Conservation (phyloP, 1,140 invertebrate genomes). For the Orussus abietinus region DNA sequence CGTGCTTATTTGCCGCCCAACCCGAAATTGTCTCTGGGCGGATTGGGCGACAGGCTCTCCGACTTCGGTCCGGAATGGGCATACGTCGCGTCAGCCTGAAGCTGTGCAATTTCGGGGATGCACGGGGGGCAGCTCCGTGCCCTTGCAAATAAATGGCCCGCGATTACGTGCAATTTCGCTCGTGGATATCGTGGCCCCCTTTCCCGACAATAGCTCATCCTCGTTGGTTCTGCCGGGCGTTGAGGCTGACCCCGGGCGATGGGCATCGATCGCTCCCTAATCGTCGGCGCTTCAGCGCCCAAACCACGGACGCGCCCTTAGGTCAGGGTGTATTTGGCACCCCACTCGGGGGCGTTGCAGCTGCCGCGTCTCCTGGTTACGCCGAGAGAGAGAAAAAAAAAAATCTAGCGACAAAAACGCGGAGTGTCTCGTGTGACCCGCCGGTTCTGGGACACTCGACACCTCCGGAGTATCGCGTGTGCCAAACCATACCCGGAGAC, state of each 20-base stretch:
- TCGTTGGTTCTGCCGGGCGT: constrained; percentile 31
- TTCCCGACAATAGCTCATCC: constrained; percentile 30
- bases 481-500: constrained; percentile 28
- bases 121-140: constrained; percentile 34
- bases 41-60: too few relatives aligned
- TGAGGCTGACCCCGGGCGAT: constrained; percentile 36
- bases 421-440: constrained; percentile 48
- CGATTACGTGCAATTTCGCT: constrained; percentile 50
- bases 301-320: too few relatives aligned
- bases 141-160: constrained; percentile 48
- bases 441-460: constrained; percentile 41
- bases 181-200: constrained; percentile 20
- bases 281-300: constrained; percentile 48
- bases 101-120: constrained; percentile 45
- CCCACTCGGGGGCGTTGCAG: constrained; percentile 31
- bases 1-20: too few relatives aligned
- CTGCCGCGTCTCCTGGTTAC: constrained; percentile 25
- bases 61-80: too few relatives aligned
- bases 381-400: constrained; percentile 18
- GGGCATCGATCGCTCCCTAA: constrained; percentile 50
- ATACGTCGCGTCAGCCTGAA: constrained; percentile 23
- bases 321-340: too few relatives aligned
- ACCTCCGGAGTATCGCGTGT: constrained; percentile 47
- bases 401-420: too few relatives aligned
- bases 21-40: too few relatives aligned